Base-by-base conservation (phyloP, 2,888 invertebrate genomes). In the Atherix ibis region DNA sequence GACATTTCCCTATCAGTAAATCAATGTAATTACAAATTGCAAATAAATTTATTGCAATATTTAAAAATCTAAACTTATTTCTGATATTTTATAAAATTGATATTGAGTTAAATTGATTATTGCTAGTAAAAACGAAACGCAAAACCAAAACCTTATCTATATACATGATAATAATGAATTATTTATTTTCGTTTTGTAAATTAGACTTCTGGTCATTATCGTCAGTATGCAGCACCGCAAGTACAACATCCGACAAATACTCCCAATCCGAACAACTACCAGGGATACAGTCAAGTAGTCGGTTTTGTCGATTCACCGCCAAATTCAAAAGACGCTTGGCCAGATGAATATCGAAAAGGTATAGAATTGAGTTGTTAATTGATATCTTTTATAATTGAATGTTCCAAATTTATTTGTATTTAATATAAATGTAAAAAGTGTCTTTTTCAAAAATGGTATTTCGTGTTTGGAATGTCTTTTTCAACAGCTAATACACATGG, bases 301-400 rank as follows among this genome's bases (percentile, higher is more conserved):
- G 57, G 56, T 46, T 59, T 62, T 47, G 58, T 58, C 43, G 62
- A 62, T 35, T 61, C 62, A 41, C 61, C 62, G 41, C 60, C 60
- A 9, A 57, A 58, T 43, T 62, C 62, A 25, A 59, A 61, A 48
- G 60, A 60, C 48, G 54, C 61, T 41, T 62, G 62, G 62, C 52
- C 58, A 48, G 57, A 55, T 53, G 53, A 53, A 14, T 47, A 44
- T 38, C 35, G 39, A 28, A 44, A 45, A 44, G 31, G 44, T 43
- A 41, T 40, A n/a, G n/a, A n/a, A n/a, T n/a, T n/a, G n/a, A n/a
- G n/a, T n/a, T n/a, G 30, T 35, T 27, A 29, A 12, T 25, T 24
- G n/a, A 29, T 25, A 27, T 31, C 4, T n/a, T 28, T 19, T 27
- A 17, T 14, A 22, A 17, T 26, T 12, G n/a, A 18, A 12, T 9